Percentiles rank a stretch among this genome's conserved stretches.
These are phyloP conservation scores for Notolepis coatsorum DNA, from an alignment of 2,797 vertebrate species.

Conservation along the genomic window DNA sequence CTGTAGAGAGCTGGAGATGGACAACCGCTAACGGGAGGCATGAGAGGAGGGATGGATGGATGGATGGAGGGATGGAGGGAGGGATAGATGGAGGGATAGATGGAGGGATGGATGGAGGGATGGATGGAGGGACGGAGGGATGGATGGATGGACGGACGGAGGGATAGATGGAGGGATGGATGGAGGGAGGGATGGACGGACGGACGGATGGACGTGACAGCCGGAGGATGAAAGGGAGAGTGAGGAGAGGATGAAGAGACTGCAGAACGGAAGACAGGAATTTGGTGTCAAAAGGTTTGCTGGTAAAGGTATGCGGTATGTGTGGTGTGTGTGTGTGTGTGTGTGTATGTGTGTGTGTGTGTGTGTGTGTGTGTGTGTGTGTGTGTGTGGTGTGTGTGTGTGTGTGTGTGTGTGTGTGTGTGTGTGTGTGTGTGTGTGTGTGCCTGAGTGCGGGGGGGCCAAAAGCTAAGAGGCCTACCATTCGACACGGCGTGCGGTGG, in stretches of 20 bases:
- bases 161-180: too few relatives aligned
- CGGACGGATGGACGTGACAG: too few relatives aligned
- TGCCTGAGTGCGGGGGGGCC: too few relatives aligned
- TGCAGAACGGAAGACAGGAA: background rate
- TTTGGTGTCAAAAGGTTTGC: background rate
- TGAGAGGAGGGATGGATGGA: conserved; percentile 11
- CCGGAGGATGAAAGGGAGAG: conserved; percentile 1
- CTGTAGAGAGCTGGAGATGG: conserved; percentile 14
- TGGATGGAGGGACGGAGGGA: conserved; percentile 2
- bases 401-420: background rate
- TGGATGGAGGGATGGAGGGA: background rate
- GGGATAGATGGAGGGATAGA: conserved; percentile 4
- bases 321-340: too few relatives aligned
- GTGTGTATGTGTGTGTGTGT: too few relatives aligned
- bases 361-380: background rate
- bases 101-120: background rate
- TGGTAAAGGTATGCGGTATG: background rate
- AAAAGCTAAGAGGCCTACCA: too few relatives aligned
- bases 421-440: too few relatives aligned
- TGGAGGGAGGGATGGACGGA: too few relatives aligned
- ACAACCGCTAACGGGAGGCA: conserved; percentile 1
- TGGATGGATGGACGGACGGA: too few relatives aligned
- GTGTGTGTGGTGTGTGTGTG: too few relatives aligned
- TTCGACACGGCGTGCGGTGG: background rate
- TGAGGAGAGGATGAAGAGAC: background rate